phyloP scores from a whole-genome alignment of 1,140 invertebrate species.

The Colletes gigas region DNA sequence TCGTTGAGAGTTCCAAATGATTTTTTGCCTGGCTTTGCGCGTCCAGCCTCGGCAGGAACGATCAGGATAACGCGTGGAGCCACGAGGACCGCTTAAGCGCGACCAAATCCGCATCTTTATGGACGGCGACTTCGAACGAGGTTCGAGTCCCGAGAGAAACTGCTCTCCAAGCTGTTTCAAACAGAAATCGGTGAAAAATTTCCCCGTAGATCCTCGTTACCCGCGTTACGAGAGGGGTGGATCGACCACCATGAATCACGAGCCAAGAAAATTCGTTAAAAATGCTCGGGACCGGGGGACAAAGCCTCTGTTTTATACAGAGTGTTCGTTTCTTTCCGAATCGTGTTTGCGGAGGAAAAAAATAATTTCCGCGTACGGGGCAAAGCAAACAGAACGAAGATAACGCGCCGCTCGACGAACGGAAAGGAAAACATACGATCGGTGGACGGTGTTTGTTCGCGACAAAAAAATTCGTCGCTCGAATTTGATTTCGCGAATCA shows the following conservation, averaged over 20 bases:
- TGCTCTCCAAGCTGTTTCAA: not conserved
- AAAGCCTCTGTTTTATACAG: too few species aligned
- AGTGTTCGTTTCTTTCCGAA: too few species aligned
- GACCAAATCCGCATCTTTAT: conserved; percentile 1
- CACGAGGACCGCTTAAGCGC: conserved; percentile 4
- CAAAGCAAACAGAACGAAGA: too few species aligned
- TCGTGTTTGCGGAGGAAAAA: too few species aligned
- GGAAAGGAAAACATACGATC: too few species aligned
- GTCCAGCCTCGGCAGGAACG: not conserved
- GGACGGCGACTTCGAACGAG: not conserved
- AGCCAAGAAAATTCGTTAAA: not conserved
- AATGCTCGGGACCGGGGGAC: too few species aligned
- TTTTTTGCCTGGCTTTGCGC: conserved; percentile 4
- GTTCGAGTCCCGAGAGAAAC: not conserved
- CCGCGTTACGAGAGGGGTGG: not conserved
- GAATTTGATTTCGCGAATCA: not conserved
- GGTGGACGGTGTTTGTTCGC: not conserved
- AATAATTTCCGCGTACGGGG: too few species aligned
- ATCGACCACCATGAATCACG: not conserved
- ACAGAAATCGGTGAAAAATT: not conserved
- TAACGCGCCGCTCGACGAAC: too few species aligned
- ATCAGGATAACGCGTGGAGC: conserved; percentile 17
- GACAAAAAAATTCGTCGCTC: not conserved
- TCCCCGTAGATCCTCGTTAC: too few species aligned
- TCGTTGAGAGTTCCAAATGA: not conserved